Evolutionary conservation across 2,797 vertebrate genomes (phyloP).

Genomic region (Crocidura indochinensis): DNA sequence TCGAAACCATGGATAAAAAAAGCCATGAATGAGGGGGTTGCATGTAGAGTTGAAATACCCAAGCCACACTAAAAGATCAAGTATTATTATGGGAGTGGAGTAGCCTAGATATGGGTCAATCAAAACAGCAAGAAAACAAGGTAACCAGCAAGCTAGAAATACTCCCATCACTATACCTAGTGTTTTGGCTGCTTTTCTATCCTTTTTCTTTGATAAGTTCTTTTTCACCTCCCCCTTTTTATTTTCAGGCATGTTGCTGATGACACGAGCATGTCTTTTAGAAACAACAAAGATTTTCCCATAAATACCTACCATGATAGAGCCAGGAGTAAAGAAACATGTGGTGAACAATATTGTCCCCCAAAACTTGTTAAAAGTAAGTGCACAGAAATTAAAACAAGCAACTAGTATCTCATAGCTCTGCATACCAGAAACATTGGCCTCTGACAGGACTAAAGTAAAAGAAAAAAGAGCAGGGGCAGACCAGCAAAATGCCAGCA

Average conservation of each 20-base stretch:
- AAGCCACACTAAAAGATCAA: conserved; percentile 86
- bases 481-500: conserved; percentile 88
- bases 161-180: conserved; percentile 84
- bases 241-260: conserved; percentile 71
- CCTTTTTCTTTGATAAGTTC: conserved; percentile 83
- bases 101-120: conserved; percentile 85
- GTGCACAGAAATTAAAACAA: conserved; percentile 89
- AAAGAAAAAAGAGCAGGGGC: conserved; percentile 89
- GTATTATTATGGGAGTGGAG: conserved; percentile 79
- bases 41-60: conserved; percentile 87
- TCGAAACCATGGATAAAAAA: conserved; percentile 87
- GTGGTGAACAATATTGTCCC: conserved; percentile 87
- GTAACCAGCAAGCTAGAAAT: conserved; percentile 86
- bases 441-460: conserved; percentile 87
- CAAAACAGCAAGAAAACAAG: conserved; percentile 85
- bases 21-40: conserved; percentile 86
- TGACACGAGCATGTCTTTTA: conserved; percentile 84
- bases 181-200: conserved; percentile 86
- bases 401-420: conserved; percentile 85
- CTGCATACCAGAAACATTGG: conserved; percentile 86
- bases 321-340: conserved; percentile 90
- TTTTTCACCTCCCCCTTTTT: conserved; percentile 41
- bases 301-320: conserved; percentile 90
- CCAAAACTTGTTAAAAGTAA: conserved; percentile 91
- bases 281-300: conserved; percentile 90